A percentile compares a stretch with the other conserved stretches of the same genome.
Evolutionary conservation across 2,888 invertebrate genomes (phyloP).

Genomic region (Criorhina ranunculi): DNA sequence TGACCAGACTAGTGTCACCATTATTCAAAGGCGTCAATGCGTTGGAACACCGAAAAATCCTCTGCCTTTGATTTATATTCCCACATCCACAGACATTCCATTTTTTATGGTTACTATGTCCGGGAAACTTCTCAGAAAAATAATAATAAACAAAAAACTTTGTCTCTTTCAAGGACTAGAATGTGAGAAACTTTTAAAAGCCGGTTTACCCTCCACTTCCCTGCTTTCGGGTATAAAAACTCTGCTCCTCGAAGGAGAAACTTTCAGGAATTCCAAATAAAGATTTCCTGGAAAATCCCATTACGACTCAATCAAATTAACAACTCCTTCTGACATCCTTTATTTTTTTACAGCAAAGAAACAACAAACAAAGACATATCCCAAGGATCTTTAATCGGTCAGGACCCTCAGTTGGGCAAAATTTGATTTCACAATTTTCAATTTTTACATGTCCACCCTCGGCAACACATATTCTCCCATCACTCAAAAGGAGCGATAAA

Average conservation of each 20-base stretch:
- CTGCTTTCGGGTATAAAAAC: neutral
- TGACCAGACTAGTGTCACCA: constrained; percentile 66
- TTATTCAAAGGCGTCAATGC: constrained; percentile 53
- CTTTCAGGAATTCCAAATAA: constrained; percentile 24
- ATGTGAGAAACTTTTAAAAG: constrained; percentile 21
- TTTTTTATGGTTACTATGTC: constrained; percentile 36
- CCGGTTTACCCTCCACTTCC: neutral
- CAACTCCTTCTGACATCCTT: constrained; percentile 24
- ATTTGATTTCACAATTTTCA: constrained; percentile 48
- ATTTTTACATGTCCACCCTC: constrained; percentile 30
- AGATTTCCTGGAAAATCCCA: constrained; percentile 49
- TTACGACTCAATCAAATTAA: constrained; percentile 66
- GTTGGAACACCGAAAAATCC: constrained; percentile 39
- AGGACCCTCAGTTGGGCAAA: constrained; percentile 10
- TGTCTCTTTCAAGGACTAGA: neutral
- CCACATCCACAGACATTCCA: constrained; percentile 10
- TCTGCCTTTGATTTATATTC: constrained; percentile 50
- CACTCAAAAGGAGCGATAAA: constrained; percentile 52
- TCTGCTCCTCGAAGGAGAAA: neutral
- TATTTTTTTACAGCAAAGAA: neutral
- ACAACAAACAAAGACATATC: constrained; percentile 37
- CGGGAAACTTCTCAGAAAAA: constrained; percentile 28
- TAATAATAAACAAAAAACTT: constrained; percentile 46
- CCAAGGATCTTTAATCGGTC: constrained; percentile 49
- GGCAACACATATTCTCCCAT: constrained; percentile 55